These are phyloP conservation scores for Sarcophaga subvicina DNA, from an alignment of 2,888 invertebrate species.

Conservation along the genomic window DNA sequence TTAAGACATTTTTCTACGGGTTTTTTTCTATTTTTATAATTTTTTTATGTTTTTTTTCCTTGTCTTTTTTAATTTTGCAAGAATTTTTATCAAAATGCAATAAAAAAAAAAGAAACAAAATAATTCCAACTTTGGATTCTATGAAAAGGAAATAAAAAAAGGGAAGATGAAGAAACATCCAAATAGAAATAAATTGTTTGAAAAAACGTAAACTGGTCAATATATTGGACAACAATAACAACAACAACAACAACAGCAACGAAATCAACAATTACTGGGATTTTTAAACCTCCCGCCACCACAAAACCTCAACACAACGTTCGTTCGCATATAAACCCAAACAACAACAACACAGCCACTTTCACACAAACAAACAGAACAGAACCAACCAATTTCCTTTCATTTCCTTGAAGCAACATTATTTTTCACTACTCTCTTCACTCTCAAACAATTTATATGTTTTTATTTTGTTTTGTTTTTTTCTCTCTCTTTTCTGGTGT, in stretches of 20 bases:
- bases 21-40: constrained; percentile 1
- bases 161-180: constrained; percentile 16
- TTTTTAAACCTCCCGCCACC: constrained; percentile 57
- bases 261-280: constrained; percentile 38
- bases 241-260: constrained; percentile 32
- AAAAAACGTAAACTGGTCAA: neutral
- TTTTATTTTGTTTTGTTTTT: constrained; percentile 39
- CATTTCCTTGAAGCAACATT: constrained; percentile 62
- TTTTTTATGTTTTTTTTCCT: neutral
- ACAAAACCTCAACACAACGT: neutral
- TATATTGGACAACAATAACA: constrained; percentile 49
- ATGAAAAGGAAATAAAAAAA: constrained; percentile 7
- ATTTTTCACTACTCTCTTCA: constrained; percentile 32
- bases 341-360: neutral
- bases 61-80: constrained; percentile 36
- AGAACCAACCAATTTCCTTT: constrained; percentile 54
- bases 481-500: constrained; percentile 42
- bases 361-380: constrained; percentile 26
- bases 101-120: constrained; percentile 1
- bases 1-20: constrained; percentile 19
- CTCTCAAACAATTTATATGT: constrained; percentile 10
- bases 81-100: constrained; percentile 37
- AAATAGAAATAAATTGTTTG: neutral
- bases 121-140: constrained; percentile 27
- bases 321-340: constrained; percentile 2